A percentile compares a stretch with the other conserved stretches of the same genome.
Evolutionary conservation across 2,113 vertebrate genomes (phyloP).

Genomic region (Aegithalos caudatus): DNA sequence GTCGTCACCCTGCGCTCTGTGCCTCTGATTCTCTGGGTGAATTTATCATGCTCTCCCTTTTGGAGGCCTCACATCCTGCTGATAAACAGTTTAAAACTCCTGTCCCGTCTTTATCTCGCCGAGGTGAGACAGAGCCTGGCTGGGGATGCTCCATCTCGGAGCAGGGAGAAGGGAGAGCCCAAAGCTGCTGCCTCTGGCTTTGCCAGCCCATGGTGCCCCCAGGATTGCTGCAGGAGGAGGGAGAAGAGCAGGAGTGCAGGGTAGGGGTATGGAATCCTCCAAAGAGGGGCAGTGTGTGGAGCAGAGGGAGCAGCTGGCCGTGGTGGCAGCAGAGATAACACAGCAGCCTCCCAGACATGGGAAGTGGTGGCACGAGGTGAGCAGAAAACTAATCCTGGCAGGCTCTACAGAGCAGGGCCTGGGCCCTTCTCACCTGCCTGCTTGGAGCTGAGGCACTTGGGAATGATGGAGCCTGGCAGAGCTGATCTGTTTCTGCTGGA

Average conservation of each 20-base stretch:
- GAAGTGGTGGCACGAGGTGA: not conserved
- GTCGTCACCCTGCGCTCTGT: not conserved
- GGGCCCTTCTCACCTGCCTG: not conserved
- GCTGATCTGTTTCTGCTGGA: not conserved
- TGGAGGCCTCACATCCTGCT: not conserved
- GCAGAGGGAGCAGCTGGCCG: not conserved
- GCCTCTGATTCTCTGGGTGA: constrained; percentile 32
- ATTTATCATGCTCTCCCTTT: constrained; percentile 41
- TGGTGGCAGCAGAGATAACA: not conserved
- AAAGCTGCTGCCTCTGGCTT: not conserved
- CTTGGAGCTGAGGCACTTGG: not conserved
- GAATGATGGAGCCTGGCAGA: not conserved
- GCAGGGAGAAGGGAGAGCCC: not conserved
- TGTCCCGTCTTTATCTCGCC: not conserved
- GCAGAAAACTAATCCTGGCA: not conserved
- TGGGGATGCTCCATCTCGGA: not conserved
- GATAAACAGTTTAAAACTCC: constrained; percentile 36
- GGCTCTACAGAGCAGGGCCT: not conserved
- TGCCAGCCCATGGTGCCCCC: accelerated
- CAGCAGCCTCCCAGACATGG: not conserved
- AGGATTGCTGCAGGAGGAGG: not conserved
- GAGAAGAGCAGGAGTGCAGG: not conserved
- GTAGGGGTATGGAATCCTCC: not conserved
- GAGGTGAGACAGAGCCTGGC: not conserved
- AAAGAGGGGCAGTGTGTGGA: not conserved